A percentile compares a stretch with the other conserved stretches of the same genome.
phyloP scores from a whole-genome alignment of 2,113 vertebrate species.

The Anarhynchus alexandrinus region DNA sequence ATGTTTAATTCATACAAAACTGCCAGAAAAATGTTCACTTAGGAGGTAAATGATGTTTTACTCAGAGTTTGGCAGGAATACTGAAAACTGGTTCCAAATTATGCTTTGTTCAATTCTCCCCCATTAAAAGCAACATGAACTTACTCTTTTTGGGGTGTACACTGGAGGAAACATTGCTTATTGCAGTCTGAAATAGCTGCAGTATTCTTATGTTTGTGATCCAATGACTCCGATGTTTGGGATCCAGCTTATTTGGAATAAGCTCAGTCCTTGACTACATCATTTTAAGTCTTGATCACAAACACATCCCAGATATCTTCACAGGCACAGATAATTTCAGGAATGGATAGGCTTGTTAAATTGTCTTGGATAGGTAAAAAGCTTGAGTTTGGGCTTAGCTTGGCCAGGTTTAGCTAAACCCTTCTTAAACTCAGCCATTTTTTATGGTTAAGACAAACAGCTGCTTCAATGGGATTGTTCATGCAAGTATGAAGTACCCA shows the following conservation, averaged over 20 bases:
- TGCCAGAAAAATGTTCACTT: constrained; percentile 57
- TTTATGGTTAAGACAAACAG: background rate
- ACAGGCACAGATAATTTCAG: background rate
- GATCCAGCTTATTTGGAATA: background rate
- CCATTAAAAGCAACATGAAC: constrained; percentile 40
- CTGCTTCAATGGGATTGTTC: background rate
- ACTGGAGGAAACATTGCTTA: background rate
- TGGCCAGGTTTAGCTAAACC: background rate
- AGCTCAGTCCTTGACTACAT: background rate
- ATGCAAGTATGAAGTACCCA: background rate
- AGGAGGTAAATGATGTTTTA: constrained; percentile 63
- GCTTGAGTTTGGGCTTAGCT: background rate
- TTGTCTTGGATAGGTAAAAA: background rate
- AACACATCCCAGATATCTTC: background rate
- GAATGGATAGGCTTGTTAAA: background rate
- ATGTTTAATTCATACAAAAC: constrained; percentile 60
- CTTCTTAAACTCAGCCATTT: background rate
- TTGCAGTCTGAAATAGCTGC: background rate
- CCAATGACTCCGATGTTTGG: background rate
- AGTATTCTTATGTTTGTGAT: background rate
- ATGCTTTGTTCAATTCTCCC: constrained; percentile 42
- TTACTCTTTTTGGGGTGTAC: constrained; percentile 1
- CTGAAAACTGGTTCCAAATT: constrained; percentile 51
- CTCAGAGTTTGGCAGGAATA: constrained; percentile 41
- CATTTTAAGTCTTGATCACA: background rate